Conservation (phyloP, 2,113 vertebrate species). For the Telmatochromis sp. region DNA sequence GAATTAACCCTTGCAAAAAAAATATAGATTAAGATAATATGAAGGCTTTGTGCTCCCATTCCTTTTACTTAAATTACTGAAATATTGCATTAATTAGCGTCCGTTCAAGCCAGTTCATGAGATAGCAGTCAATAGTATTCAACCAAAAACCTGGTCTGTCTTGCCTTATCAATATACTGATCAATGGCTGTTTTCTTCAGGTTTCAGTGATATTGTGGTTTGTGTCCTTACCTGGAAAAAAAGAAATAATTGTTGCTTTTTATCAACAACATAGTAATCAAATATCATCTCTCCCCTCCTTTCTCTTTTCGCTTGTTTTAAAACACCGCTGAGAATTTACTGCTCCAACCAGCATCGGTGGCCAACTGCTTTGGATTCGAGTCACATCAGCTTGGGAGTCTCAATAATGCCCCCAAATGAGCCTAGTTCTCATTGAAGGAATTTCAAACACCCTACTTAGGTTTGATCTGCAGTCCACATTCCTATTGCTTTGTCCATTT, state of each 20-base stretch:
- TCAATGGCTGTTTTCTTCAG: background rate
- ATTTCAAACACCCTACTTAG: constrained; percentile 43
- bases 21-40: background rate
- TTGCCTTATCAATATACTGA: background rate
- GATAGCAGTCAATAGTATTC: background rate
- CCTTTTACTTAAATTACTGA: background rate
- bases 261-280: background rate
- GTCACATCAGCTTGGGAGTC: constrained; percentile 50
- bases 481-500: constrained; percentile 41
- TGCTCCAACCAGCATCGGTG: constrained; percentile 17
- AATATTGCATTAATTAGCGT: background rate
- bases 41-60: background rate
- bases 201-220: background rate
- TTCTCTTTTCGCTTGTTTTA: constrained; percentile 14
- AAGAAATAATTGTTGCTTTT: background rate
- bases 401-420: constrained; percentile 59
- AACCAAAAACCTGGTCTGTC: background rate
- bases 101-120: background rate
- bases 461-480: constrained; percentile 40
- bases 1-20: background rate
- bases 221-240: background rate
- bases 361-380: constrained; percentile 60
- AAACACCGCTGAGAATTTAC: constrained; percentile 44
- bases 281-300: background rate
- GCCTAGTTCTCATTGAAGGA: constrained; percentile 61